phyloP scores from a whole-genome alignment of 2,797 vertebrate genomes.

The Rhabdophis nuchalis region DNA sequence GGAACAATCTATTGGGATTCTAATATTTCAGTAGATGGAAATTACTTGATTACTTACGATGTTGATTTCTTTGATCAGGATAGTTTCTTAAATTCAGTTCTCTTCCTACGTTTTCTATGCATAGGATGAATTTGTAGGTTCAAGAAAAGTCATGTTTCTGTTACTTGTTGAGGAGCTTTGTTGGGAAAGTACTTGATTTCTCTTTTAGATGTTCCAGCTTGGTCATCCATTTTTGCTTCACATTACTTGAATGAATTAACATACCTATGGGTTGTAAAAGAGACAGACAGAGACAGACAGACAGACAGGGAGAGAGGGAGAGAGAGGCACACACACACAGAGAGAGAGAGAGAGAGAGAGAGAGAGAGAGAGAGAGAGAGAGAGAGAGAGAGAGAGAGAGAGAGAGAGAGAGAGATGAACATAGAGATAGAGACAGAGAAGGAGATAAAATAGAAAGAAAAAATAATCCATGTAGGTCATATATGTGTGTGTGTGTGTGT shows the following conservation, averaged over 20 bases:
- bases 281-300: no score
- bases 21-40: not conserved
- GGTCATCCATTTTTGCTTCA: not conserved
- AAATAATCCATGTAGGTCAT: not conserved
- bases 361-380: fast-evolving
- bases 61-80: not conserved
- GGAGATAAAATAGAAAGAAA: not conserved
- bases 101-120: not conserved
- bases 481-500: not conserved
- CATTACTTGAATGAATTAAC: not conserved
- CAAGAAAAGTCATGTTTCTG: not conserved
- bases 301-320: fast-evolving
- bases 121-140: not conserved
- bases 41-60: not conserved
- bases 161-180: not conserved
- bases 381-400: not conserved
- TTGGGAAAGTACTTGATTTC: not conserved
- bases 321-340: fast-evolving
- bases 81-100: not conserved
- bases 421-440: no score
- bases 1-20: no score
- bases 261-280: not conserved
- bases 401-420: no score
- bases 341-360: not conserved
- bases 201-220: not conserved